Evolutionary conservation across 64 coral and sea anemone genomes (phyloP).

Genomic region (Montipora efflorescens): DNA sequence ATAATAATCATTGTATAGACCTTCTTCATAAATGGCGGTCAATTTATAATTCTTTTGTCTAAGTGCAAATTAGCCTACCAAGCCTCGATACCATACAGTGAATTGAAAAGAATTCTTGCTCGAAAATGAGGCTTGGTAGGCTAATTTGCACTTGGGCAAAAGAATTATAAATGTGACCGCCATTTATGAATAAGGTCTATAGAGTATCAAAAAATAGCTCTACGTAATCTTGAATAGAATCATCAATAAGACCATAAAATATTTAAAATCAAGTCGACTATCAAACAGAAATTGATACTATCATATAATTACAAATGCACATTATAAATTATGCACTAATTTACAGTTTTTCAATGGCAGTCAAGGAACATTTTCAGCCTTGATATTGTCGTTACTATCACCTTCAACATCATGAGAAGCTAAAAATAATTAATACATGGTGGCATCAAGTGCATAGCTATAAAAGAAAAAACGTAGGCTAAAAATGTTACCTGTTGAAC

Average conservation of each 20-base stretch:
- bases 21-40: too few relatives aligned
- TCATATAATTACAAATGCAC: constrained; percentile 1
- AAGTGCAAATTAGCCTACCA: too few relatives aligned
- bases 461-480: not conserved
- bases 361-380: constrained; percentile 39
- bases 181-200: too few relatives aligned
- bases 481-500: constrained; percentile 35
- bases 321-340: constrained; percentile 34
- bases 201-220: too few relatives aligned
- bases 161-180: too few relatives aligned
- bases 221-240: too few relatives aligned
- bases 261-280: constrained; percentile 1
- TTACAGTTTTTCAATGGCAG: constrained; percentile 41
- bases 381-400: not conserved
- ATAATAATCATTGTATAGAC: too few relatives aligned
- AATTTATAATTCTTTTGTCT: too few relatives aligned
- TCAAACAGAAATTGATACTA: constrained; percentile 27
- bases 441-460: not conserved
- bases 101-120: too few relatives aligned
- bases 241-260: not conserved
- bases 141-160: too few relatives aligned
- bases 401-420: not conserved
- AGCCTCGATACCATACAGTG: too few relatives aligned
- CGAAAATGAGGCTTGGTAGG: too few relatives aligned
- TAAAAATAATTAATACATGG: not conserved